Evolutionary conservation across 2,113 vertebrate species (phyloP).

Genomic region (Cebus imitator): DNA sequence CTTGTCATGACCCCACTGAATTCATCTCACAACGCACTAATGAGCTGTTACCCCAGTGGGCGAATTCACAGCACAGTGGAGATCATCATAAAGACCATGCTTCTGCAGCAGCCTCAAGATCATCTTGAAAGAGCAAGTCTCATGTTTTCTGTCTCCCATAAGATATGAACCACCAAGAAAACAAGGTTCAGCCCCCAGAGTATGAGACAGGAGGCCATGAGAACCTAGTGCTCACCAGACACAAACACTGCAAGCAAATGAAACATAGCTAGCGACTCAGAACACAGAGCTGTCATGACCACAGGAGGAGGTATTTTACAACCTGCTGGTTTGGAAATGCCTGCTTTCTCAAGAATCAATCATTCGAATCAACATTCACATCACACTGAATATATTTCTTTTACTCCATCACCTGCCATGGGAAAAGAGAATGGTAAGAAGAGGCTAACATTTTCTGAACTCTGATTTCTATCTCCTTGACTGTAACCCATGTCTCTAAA

Average conservation of each 20-base stretch:
- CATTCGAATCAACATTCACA: neutral
- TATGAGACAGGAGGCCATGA: neutral
- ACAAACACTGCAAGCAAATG: accelerated
- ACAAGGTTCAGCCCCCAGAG: too few species aligned
- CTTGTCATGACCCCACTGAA: neutral
- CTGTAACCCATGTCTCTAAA: neutral
- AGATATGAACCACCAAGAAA: neutral
- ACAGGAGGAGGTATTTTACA: accelerated
- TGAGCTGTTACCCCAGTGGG: neutral
- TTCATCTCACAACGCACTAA: neutral
- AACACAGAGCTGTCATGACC: neutral
- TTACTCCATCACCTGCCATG: neutral
- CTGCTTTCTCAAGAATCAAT: neutral
- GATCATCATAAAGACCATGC: neutral
- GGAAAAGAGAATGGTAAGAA: neutral
- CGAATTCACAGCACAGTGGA: neutral
- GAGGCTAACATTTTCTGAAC: neutral
- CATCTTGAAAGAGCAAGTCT: neutral
- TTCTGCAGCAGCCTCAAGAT: neutral
- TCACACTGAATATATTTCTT: neutral
- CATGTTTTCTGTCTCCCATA: neutral
- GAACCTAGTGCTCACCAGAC: too few species aligned
- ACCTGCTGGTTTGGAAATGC: neutral
- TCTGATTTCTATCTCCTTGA: neutral
- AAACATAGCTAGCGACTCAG: accelerated